Evolutionary conservation across 2,113 vertebrate species (phyloP).

Genomic region (Trichechus manatus): DNA sequence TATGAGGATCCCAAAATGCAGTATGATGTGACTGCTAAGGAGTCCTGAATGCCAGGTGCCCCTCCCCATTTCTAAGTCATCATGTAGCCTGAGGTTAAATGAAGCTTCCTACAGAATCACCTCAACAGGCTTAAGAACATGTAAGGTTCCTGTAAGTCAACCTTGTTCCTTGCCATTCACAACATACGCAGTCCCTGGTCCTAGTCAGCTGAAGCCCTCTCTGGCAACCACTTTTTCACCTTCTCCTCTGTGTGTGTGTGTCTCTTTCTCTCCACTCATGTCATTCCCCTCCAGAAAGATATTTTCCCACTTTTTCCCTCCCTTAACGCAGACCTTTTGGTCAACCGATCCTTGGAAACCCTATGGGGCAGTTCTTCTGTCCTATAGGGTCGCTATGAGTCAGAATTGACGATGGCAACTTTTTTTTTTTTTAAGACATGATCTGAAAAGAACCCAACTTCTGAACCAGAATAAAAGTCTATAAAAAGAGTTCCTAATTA

Average conservation of each 20-base stretch:
- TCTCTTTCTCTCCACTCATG: neutral
- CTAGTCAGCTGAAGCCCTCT: neutral
- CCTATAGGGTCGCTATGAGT: no score
- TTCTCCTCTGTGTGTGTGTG: neutral
- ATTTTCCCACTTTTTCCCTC: neutral
- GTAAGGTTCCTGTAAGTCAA: neutral
- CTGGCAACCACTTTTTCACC: neutral
- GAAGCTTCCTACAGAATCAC: neutral
- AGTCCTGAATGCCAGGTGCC: neutral
- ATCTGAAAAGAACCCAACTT: conserved; percentile 53
- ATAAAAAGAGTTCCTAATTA: neutral
- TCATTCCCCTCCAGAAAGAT: neutral
- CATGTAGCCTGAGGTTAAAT: neutral
- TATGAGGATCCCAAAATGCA: neutral
- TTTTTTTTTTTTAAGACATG: neutral
- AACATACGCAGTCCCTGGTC: neutral
- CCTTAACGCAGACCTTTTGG: neutral
- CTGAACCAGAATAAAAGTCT: neutral
- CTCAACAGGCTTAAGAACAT: neutral
- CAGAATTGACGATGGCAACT: no score
- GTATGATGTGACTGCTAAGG: neutral
- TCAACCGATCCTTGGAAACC: no score
- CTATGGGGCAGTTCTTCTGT: no score
- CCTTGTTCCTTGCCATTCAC: neutral
- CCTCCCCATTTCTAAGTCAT: neutral